A percentile compares a stretch with the other conserved stretches of the same genome.
phyloP scores from a whole-genome alignment of 2,797 vertebrate species.

The Oceanodroma leucorhoa region DNA sequence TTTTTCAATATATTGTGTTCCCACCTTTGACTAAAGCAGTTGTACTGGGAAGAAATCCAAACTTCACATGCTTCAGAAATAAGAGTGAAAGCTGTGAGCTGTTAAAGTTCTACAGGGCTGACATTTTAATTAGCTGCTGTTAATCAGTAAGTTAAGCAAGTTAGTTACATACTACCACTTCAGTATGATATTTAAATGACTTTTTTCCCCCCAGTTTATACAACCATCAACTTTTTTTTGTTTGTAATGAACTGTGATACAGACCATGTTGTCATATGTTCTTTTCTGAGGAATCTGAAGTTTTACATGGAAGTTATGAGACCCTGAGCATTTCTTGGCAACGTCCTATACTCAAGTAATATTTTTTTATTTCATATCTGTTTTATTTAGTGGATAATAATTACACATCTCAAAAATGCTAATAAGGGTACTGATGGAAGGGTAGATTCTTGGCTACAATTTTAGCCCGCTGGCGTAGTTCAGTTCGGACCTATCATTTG shows the following conservation, averaged over 20 bases:
- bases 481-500: neutral
- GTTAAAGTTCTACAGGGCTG: neutral
- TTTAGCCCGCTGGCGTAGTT: neutral
- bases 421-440: neutral
- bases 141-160: neutral
- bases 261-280: neutral
- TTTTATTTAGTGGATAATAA: neutral
- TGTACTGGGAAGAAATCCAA: neutral
- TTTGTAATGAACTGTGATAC: neutral
- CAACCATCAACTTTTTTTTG: fast-evolving
- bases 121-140: neutral
- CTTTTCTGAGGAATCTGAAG: neutral
- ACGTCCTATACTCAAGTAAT: neutral
- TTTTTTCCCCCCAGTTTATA: neutral
- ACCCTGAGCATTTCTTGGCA: neutral
- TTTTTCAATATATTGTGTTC: neutral
- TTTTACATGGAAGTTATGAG: neutral
- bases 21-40: neutral
- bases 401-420: neutral
- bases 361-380: neutral
- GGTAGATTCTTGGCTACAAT: neutral
- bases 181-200: neutral
- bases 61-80: neutral
- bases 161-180: neutral
- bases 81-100: neutral